Percentiles rank a stretch among this genome's conserved stretches.
Conservation (phyloP, 2,888 invertebrate genomes). For the Dorcus parallelipipedus region DNA sequence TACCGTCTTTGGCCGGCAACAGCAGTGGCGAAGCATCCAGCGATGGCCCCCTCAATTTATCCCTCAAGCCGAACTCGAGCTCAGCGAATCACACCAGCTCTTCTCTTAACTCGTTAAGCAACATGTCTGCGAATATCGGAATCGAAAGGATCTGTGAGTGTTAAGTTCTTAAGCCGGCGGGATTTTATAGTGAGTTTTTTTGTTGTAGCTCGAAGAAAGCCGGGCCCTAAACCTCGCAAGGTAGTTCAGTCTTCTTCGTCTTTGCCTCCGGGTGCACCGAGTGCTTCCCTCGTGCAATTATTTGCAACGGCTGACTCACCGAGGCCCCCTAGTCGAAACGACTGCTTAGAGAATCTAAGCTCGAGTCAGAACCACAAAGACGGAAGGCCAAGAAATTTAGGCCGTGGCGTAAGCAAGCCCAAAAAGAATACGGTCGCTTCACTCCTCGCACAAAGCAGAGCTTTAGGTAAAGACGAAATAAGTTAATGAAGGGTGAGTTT, state of each 20-base stretch:
- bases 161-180: not conserved
- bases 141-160: conserved; percentile 56
- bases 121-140: conserved; percentile 52
- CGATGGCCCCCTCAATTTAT: conserved; percentile 79
- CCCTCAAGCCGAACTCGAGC: conserved; percentile 64
- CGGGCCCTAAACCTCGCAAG: conserved; percentile 66
- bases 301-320: conserved; percentile 59
- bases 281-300: conserved; percentile 54
- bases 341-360: conserved; percentile 29
- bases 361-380: conserved; percentile 56
- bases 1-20: conserved; percentile 27
- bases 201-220: conserved; percentile 66
- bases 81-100: conserved; percentile 46
- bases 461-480: conserved; percentile 54
- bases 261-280: conserved; percentile 51
- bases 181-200: not conserved
- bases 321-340: conserved; percentile 54
- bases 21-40: conserved; percentile 53
- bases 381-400: conserved; percentile 78
- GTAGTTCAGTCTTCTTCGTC: conserved; percentile 50
- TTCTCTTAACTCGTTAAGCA: conserved; percentile 59
- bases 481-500: not conserved
- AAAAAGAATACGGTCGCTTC: conserved; percentile 93
- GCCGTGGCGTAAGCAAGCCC: conserved; percentile 83
- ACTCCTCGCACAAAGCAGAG: conserved; percentile 79